Evolutionary conservation across 2,888 invertebrate genomes (phyloP), one percentile per base, ranked within the genome.

Genomic region (Drosophila demipolita): DNA sequence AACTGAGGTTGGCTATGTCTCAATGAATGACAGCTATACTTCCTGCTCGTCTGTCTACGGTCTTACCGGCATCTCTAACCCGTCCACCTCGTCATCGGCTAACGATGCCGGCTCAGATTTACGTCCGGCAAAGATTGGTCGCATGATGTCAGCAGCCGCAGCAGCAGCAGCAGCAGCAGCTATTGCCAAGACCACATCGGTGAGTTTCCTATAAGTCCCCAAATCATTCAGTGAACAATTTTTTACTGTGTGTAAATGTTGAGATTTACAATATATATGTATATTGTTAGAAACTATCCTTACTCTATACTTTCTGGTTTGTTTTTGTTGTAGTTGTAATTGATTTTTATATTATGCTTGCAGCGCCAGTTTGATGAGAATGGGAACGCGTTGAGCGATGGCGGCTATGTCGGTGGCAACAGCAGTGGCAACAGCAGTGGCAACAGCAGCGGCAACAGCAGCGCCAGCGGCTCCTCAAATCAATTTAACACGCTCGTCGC

Each of bases 281-380:
- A 26, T 26, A 26, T 26, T 26, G 26, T 26, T 29, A 29, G 5
- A 29, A 29, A 6, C 29, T 29, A 29, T 29, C 29, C 29, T 29
- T 29, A 29, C 6, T 29, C 29, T 5, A 5, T 29, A 29, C 5
- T 29, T 29, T 4, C 29, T 29, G 17, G 4, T 17, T 49, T 17
- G 5, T n/a, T 5, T 17, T 17, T 29, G 20, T 20, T 33, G 9
- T 20, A 17, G 17, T 6, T 17, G 17, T 17, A 35, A 57, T 33
- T 32, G 11, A 29, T 50, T 26, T 50, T 8, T n/a, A 6, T 45
- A n/a, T 6, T 40, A 29, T 55, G 35, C 55, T 12, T 73, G 12
- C 96, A 93, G 91, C 92, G 92, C 54, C 91, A 95, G 75, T 94
- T 96, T 73, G 97, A 97, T 93, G 97, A 97, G 93, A 97, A 97